phyloP scores from a whole-genome alignment of 2,797 vertebrate genomes.

The Myotis daubentonii region DNA sequence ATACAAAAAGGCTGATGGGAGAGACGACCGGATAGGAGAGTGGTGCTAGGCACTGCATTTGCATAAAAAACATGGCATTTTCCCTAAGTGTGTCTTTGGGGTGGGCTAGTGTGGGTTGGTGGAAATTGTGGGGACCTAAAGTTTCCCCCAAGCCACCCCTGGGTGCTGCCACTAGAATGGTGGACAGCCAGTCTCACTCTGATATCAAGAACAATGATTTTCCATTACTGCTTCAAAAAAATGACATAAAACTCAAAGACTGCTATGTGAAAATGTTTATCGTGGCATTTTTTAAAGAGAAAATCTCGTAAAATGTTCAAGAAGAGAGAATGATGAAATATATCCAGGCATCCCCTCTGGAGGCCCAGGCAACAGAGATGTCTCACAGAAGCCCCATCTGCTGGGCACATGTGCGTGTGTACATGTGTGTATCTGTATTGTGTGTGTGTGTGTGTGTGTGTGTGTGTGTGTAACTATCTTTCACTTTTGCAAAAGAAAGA shows the following conservation, averaged over 20 bases:
- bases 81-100: neutral
- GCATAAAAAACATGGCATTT: fast-evolving
- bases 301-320: neutral
- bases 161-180: neutral
- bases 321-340: neutral
- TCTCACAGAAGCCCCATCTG: neutral
- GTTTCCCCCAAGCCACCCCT: neutral
- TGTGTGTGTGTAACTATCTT: neutral
- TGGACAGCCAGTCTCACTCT: neutral
- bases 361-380: neutral
- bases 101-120: no score
- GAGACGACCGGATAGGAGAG: neutral
- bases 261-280: neutral
- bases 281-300: neutral
- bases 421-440: no score
- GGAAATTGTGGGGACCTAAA: neutral
- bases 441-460: no score
- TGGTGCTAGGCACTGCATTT: fast-evolving
- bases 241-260: neutral
- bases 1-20: neutral
- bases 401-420: fast-evolving
- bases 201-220: neutral
- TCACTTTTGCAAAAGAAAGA: constrained; percentile 23
- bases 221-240: neutral
- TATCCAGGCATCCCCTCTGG: neutral